Evolutionary conservation across 2,113 vertebrate species (phyloP).

Genomic region (Catharus fuscescens): DNA sequence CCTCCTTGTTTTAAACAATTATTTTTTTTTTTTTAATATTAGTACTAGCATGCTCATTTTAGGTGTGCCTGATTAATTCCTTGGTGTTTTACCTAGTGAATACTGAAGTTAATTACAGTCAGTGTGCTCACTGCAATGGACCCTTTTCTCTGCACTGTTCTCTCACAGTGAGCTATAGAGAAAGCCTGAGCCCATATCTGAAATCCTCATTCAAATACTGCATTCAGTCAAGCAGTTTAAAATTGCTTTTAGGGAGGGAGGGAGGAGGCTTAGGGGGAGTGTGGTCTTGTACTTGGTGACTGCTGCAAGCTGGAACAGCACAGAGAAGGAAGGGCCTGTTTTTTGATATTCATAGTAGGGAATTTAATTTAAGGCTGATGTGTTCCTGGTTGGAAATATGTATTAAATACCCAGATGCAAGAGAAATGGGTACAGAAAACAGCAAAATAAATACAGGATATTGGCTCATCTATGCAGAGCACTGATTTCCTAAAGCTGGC

Average conservation of each 20-base stretch:
- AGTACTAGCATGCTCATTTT: not conserved
- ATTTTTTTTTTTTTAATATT: not conserved
- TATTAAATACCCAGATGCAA: conserved; percentile 51
- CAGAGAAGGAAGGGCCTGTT: not conserved
- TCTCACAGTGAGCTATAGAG: not conserved
- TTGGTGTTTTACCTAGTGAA: not conserved
- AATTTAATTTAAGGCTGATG: conserved; percentile 58
- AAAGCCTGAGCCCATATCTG: conserved; percentile 17
- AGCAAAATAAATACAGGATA: conserved; percentile 57
- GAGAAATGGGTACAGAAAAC: conserved; percentile 29
- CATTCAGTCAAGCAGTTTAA: conserved; percentile 44
- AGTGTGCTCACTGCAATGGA: not conserved
- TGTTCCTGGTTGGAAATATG: conserved; percentile 23
- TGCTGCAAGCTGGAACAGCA: not conserved
- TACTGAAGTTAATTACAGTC: not conserved
- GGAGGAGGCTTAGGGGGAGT: not conserved
- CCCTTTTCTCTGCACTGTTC: not conserved
- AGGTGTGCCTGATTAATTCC: not conserved
- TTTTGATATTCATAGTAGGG: conserved; percentile 23
- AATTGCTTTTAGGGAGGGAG: conserved; percentile 29
- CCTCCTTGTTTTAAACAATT: not conserved
- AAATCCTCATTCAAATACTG: conserved; percentile 52
- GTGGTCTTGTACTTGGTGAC: conserved; percentile 7
- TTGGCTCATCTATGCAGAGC: conserved; percentile 24
- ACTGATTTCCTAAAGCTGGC: conserved; percentile 57